Evolutionary conservation across 2,113 vertebrate species (phyloP).

Genomic region (Mionectes macconnelli): DNA sequence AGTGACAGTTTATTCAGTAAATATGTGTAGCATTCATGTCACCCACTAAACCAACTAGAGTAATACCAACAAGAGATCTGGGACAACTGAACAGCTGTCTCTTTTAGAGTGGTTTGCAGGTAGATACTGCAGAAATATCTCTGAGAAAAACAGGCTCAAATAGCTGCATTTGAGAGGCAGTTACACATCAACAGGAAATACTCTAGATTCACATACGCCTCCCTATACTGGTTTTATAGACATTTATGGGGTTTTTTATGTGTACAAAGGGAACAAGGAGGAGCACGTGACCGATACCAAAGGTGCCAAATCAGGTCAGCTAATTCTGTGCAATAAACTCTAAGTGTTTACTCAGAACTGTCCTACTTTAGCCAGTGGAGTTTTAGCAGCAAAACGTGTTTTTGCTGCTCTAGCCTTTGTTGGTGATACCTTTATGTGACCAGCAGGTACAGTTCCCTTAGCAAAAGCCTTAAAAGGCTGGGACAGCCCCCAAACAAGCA

Average conservation of each 20-base stretch:
- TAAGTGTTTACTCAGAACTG: background rate
- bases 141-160: background rate
- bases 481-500: background rate
- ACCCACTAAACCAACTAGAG: background rate
- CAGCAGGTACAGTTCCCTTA: background rate
- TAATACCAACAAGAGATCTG: background rate
- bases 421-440: background rate
- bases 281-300: background rate
- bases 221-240: background rate
- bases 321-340: background rate
- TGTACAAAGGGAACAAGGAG: background rate
- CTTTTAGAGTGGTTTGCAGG: background rate
- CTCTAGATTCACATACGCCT: background rate
- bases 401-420: background rate
- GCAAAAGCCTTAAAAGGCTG: background rate
- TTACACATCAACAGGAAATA: background rate
- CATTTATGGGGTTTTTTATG: fast-evolving
- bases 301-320: background rate
- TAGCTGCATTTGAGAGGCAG: background rate
- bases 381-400: background rate
- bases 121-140: background rate
- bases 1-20: background rate
- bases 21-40: background rate
- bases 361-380: background rate
- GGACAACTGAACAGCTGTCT: background rate